Conservation (phyloP, 2,797 vertebrate genomes). For the Leuciscus waleckii region DNA sequence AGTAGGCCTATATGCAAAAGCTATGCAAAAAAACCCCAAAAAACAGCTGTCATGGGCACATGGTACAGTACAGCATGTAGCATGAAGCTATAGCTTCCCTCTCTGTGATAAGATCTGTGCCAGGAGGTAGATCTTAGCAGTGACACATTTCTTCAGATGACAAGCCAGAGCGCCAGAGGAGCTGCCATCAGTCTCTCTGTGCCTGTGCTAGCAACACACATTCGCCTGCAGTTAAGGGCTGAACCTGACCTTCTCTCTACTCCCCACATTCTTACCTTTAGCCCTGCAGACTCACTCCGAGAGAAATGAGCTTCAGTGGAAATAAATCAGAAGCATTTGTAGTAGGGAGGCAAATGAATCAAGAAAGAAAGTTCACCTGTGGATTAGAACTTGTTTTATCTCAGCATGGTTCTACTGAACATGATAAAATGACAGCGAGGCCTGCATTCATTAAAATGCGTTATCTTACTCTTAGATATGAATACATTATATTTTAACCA, state of each 20-base stretch:
- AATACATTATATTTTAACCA: conserved; percentile 12
- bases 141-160: conserved; percentile 58
- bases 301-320: conserved; percentile 8
- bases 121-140: conserved; percentile 47
- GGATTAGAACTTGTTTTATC: conserved; percentile 14
- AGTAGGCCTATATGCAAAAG: background rate
- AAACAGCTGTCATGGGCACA: background rate
- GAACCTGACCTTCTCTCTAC: conserved; percentile 40
- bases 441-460: background rate
- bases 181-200: conserved; percentile 42
- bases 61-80: conserved; percentile 17
- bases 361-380: conserved; percentile 9
- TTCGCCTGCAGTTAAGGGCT: conserved; percentile 28
- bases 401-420: background rate
- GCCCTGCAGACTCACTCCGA: conserved; percentile 24
- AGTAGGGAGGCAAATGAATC: background rate
- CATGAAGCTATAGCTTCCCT: conserved; percentile 17
- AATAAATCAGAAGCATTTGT: conserved; percentile 42
- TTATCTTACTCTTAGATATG: background rate
- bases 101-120: conserved; percentile 49
- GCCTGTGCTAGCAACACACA: background rate
- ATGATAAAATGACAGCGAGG: background rate
- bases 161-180: conserved; percentile 52
- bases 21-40: background rate
- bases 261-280: conserved; percentile 37